These are phyloP conservation scores for Diachasmimorpha longicaudata DNA, from an alignment of 1,140 invertebrate genomes.

Conservation along the genomic window DNA sequence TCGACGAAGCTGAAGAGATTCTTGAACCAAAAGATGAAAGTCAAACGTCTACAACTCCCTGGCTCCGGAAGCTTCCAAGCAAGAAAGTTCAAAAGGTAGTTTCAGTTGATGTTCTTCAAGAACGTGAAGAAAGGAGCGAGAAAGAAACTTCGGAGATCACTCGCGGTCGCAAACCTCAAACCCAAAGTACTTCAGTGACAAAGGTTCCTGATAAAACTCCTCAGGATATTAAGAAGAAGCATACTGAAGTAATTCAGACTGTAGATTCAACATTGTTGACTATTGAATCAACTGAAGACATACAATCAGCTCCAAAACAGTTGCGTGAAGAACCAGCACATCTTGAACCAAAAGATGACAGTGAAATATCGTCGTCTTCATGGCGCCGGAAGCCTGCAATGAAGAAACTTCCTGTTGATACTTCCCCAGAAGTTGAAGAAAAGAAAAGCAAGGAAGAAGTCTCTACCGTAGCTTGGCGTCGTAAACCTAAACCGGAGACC, in stretches of 20 bases:
- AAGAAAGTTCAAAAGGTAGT: conserved; percentile 44
- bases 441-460: conserved; percentile 47
- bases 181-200: background rate
- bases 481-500: conserved; percentile 4
- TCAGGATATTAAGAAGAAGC: conserved; percentile 38
- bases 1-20: background rate
- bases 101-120: conserved; percentile 34
- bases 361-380: conserved; percentile 35
- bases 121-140: conserved; percentile 40
- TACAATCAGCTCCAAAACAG: background rate
- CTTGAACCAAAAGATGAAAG: background rate
- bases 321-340: background rate
- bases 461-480: conserved; percentile 24
- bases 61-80: background rate
- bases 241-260: conserved; percentile 26
- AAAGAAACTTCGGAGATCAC: conserved; percentile 41
- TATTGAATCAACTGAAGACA: conserved; percentile 16
- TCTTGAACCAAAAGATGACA: background rate
- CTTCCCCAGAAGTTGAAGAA: conserved; percentile 38
- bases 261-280: conserved; percentile 12
- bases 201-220: too few relatives aligned
- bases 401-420: conserved; percentile 44
- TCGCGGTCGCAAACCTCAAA: conserved; percentile 22
- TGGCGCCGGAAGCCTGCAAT: background rate
- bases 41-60: conserved; percentile 35